Conservation (phyloP, 1,140 invertebrate genomes). For the Drosophila lacertosa region DNA sequence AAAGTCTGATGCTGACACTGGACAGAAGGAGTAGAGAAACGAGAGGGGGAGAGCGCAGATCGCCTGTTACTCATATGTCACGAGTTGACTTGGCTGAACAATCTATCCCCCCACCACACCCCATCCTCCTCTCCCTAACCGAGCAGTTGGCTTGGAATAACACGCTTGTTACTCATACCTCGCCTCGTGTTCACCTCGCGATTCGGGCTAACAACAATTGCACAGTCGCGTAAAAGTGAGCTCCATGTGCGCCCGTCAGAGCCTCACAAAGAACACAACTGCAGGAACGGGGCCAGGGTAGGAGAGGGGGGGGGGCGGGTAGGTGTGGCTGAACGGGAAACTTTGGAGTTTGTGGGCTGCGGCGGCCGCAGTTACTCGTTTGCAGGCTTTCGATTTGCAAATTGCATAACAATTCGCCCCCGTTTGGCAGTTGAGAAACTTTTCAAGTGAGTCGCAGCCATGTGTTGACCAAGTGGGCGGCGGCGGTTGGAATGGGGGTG, state of each 20-base stretch:
- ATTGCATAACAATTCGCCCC: constrained; percentile 67
- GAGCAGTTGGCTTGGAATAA: constrained; percentile 50
- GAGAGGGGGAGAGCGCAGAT: too few relatives aligned
- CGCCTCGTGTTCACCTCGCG: constrained; percentile 45
- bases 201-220: constrained; percentile 53
- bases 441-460: constrained; percentile 27
- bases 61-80: constrained; percentile 37
- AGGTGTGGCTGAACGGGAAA: not conserved
- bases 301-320: constrained; percentile 7
- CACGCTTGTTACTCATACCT: constrained; percentile 76
- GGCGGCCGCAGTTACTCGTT: constrained; percentile 30
- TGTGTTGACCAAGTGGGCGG: constrained; percentile 14
- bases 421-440: constrained; percentile 23
- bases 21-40: too few relatives aligned
- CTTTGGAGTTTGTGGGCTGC: not conserved
- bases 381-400: constrained; percentile 61
- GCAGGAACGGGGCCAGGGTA: not conserved
- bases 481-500: not conserved
- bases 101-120: not conserved
- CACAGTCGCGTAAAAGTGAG: constrained; percentile 19
- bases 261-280: constrained; percentile 54
- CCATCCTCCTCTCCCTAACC: not conserved
- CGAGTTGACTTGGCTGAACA: constrained; percentile 30
- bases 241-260: not conserved
- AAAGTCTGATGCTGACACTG: constrained; percentile 16